These are phyloP conservation scores for Sarcophaga rosellei DNA, from an alignment of 2,888 invertebrate genomes.

Conservation along the genomic window DNA sequence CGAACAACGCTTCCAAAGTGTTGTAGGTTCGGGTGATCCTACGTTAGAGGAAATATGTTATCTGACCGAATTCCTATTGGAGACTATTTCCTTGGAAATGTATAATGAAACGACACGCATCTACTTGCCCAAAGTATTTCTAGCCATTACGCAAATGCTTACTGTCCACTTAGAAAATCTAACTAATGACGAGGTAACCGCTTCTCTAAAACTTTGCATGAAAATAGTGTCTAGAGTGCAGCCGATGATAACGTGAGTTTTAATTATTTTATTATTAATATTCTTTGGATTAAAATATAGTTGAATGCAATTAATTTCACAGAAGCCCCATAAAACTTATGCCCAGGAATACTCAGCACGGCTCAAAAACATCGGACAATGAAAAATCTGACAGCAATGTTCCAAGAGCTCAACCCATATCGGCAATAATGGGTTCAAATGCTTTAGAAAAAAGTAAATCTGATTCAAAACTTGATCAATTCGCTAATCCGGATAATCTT, in stretches of 20 bases:
- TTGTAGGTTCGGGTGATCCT: slow-evolving; percentile 85
- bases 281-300: not conserved
- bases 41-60: slow-evolving; percentile 87
- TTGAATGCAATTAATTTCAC: not conserved
- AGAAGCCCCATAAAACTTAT: slow-evolving; percentile 79
- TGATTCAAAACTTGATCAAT: slow-evolving; percentile 84
- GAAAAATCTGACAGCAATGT: slow-evolving; percentile 63
- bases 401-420: slow-evolving; percentile 59
- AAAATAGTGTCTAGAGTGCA: slow-evolving; percentile 89
- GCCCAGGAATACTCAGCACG: slow-evolving; percentile 67
- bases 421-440: slow-evolving; percentile 68
- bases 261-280: not conserved
- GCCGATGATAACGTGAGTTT: slow-evolving; percentile 83
- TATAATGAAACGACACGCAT: slow-evolving; percentile 89
- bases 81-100: slow-evolving; percentile 88
- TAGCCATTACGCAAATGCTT: slow-evolving; percentile 85
- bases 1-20: slow-evolving; percentile 75
- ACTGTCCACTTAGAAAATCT: slow-evolving; percentile 83
- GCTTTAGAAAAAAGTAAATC: slow-evolving; percentile 86
- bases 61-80: slow-evolving; percentile 88
- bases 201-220: slow-evolving; percentile 86
- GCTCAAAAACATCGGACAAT: slow-evolving; percentile 63
- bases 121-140: slow-evolving; percentile 89
- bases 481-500: slow-evolving; percentile 65
- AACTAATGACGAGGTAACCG: slow-evolving; percentile 83